phyloP scores from a whole-genome alignment of 2,113 vertebrate genomes.

The Perca flavescens region DNA sequence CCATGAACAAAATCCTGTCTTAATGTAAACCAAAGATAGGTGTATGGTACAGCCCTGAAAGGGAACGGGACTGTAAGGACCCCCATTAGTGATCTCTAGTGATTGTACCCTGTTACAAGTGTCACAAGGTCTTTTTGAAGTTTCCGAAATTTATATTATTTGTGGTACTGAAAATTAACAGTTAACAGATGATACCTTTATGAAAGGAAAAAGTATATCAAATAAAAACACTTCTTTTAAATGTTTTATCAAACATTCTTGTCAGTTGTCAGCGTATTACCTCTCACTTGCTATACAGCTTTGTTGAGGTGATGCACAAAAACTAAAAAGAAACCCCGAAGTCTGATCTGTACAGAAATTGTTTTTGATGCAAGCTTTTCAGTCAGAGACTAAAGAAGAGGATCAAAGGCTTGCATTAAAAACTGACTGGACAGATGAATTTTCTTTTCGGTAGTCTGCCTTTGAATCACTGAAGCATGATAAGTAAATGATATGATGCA shows the following conservation, averaged over 20 bases:
- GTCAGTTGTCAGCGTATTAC: neutral
- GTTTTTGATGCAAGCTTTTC: conserved; percentile 34
- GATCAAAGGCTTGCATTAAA: conserved; percentile 35
- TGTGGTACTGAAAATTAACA: neutral
- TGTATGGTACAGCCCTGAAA: neutral
- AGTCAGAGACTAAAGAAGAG: conserved; percentile 12
- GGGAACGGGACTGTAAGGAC: neutral
- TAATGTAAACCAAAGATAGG: neutral
- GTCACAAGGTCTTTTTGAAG: neutral
- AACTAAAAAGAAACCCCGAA: neutral
- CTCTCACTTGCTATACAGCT: neutral
- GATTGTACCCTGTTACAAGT: no score
- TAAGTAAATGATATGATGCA: neutral
- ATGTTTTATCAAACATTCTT: neutral
- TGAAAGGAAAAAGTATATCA: neutral
- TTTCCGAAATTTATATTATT: neutral
- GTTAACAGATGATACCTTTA: neutral
- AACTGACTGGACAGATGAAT: conserved; percentile 12
- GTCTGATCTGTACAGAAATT: conserved; percentile 9
- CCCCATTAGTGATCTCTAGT: neutral
- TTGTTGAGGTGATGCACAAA: conserved; percentile 9
- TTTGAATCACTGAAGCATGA: conserved; percentile 29
- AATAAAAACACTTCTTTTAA: conserved; percentile 9
- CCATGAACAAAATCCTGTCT: neutral
- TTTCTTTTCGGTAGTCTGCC: neutral